Evolutionary conservation across 2,797 vertebrate species (phyloP).

Genomic region (Cynopterus sphinx): DNA sequence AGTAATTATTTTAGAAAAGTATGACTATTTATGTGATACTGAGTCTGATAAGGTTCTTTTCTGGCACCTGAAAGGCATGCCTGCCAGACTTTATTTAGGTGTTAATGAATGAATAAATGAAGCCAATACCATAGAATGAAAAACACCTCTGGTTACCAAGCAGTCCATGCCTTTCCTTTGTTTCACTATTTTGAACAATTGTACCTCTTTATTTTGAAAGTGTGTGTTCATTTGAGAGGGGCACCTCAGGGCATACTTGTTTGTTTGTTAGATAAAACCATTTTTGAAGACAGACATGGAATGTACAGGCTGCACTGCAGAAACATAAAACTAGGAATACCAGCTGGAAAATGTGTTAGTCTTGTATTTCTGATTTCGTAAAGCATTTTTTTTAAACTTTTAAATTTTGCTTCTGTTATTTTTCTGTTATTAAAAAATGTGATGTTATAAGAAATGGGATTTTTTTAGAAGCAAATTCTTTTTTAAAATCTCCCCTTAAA

Average conservation of each 20-base stretch:
- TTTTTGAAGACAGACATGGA: constrained; percentile 62
- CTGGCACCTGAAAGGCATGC: constrained; percentile 41
- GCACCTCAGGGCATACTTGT: constrained; percentile 68
- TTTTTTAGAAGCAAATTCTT: background rate
- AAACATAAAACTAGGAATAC: constrained; percentile 37
- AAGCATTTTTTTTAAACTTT: background rate
- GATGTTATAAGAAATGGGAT: background rate
- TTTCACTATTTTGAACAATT: constrained; percentile 63
- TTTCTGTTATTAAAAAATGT: background rate
- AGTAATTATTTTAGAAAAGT: constrained; percentile 72
- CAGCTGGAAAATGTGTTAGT: constrained; percentile 70
- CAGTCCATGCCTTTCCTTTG: background rate
- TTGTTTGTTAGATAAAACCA: constrained; percentile 74
- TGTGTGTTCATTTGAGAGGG: constrained; percentile 62
- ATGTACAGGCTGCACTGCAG: constrained; percentile 37
- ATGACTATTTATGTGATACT: background rate
- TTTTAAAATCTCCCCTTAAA: background rate
- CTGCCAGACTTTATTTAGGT: constrained; percentile 51
- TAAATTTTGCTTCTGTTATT: background rate
- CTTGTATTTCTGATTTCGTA: constrained; percentile 58
- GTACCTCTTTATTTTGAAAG: constrained; percentile 66
- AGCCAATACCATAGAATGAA: background rate
- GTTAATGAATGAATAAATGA: constrained; percentile 55
- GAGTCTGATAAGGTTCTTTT: constrained; percentile 53
- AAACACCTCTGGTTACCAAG: constrained; percentile 44